Conservation (phyloP, 2,797 vertebrate genomes). For the Oryzias dopingdopingensis region DNA sequence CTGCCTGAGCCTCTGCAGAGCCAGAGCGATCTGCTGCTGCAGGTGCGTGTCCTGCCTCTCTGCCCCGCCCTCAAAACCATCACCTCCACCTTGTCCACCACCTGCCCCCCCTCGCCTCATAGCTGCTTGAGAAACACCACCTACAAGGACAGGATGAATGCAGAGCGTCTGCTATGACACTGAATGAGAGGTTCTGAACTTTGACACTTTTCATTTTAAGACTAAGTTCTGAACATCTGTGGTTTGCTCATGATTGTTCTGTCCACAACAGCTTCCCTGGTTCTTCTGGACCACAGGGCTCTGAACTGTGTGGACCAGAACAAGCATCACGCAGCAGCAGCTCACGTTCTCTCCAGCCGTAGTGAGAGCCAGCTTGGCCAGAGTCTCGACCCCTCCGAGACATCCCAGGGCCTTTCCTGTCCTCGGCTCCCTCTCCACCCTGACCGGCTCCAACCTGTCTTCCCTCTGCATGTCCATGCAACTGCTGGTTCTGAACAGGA, state of each 20-base stretch:
- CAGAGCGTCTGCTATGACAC: too few relatives aligned
- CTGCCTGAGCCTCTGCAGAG: slow-evolving; percentile 77
- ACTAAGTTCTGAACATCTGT: too few relatives aligned
- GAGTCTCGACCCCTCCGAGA: slow-evolving; percentile 41
- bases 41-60: slow-evolving; percentile 68
- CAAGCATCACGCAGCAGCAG: neutral
- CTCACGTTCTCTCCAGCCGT: slow-evolving; percentile 64
- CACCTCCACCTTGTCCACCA: slow-evolving; percentile 55
- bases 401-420: slow-evolving; percentile 36
- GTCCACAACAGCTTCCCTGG: too few relatives aligned
- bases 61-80: slow-evolving; percentile 47
- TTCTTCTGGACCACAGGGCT: too few relatives aligned
- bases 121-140: slow-evolving; percentile 45
- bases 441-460: slow-evolving; percentile 67
- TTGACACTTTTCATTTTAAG: too few relatives aligned
- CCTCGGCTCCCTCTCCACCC: slow-evolving; percentile 71
- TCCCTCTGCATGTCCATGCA: slow-evolving; percentile 28
- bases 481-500: slow-evolving; percentile 6
- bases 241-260: too few relatives aligned
- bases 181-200: too few relatives aligned
- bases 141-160: slow-evolving; percentile 36
- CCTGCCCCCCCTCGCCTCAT: slow-evolving; percentile 17
- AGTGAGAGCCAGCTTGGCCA: slow-evolving; percentile 36
- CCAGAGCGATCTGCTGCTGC: slow-evolving; percentile 75
- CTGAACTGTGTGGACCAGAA: neutral